Percentiles rank a stretch among this genome's conserved stretches.
phyloP scores from a whole-genome alignment of 2,888 invertebrate species.

The Acholoe squamosa region DNA sequence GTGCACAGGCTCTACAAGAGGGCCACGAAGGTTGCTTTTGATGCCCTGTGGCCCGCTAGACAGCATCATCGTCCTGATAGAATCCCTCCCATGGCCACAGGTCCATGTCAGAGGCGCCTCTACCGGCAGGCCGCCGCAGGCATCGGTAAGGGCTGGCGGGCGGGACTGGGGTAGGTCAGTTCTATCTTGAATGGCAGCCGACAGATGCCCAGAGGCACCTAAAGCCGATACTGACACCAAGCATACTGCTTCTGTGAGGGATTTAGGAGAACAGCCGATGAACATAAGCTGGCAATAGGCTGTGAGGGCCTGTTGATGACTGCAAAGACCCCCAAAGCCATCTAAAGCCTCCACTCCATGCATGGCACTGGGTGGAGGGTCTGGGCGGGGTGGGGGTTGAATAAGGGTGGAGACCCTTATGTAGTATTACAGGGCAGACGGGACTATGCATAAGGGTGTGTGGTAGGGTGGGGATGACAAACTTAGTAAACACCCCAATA shows the following conservation, averaged over 20 bases:
- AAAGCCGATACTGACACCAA: neutral
- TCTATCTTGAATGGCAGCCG: neutral
- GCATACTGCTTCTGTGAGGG: neutral
- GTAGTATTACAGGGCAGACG: neutral
- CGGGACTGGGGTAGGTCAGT: neutral
- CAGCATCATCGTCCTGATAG: neutral
- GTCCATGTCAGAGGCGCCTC: neutral
- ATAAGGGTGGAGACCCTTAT: neutral
- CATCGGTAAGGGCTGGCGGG: neutral
- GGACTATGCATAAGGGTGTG: neutral
- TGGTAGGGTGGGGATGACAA: too few relatives aligned
- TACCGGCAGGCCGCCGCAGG: neutral
- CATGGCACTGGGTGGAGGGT: neutral
- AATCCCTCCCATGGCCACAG: neutral
- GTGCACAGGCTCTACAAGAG: neutral
- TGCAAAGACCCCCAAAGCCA: conserved; percentile 2
- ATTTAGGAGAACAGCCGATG: neutral
- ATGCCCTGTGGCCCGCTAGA: neutral
- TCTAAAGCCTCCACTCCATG: neutral
- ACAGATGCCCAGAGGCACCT: neutral
- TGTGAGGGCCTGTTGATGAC: conserved; percentile 15
- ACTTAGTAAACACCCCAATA: too few relatives aligned
- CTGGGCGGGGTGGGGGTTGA: neutral
- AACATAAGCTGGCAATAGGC: conserved; percentile 26
- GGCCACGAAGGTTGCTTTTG: neutral